Percentiles rank a stretch among this genome's conserved stretches.
phyloP scores from a whole-genome alignment of 2,797 vertebrate genomes.

The Rhodeus uyekii region DNA sequence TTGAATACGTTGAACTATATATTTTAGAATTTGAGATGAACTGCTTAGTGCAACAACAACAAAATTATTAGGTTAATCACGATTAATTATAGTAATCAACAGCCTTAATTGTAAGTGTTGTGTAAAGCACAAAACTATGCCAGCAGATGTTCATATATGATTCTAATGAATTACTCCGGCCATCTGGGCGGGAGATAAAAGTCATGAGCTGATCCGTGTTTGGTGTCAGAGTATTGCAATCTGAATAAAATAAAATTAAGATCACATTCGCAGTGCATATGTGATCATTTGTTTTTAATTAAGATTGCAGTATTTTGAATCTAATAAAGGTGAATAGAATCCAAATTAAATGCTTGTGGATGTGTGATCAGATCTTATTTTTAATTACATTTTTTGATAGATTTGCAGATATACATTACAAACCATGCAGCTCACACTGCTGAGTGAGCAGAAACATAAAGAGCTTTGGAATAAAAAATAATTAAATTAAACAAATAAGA shows the following conservation, averaged over 20 bases:
- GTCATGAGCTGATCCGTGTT: slow-evolving; percentile 22
- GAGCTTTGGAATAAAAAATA: slow-evolving; percentile 41
- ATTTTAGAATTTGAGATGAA: background rate
- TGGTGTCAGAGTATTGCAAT: slow-evolving; percentile 39
- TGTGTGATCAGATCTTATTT: background rate
- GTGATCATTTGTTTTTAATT: too few species aligned
- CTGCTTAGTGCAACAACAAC: too few species aligned
- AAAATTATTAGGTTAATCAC: background rate
- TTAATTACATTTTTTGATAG: too few species aligned
- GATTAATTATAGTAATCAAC: background rate
- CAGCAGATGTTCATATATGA: slow-evolving; percentile 3
- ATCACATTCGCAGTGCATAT: slow-evolving; percentile 27
- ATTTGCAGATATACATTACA: background rate
- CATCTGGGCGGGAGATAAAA: slow-evolving; percentile 43
- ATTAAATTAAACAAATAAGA: too few species aligned
- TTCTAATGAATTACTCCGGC: background rate
- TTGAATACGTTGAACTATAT: background rate
- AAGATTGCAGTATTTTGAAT: too few species aligned
- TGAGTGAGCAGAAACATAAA: slow-evolving; percentile 41
- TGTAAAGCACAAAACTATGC: background rate
- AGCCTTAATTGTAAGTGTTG: background rate
- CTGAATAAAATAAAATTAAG: slow-evolving; percentile 30
- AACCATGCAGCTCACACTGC: background rate
- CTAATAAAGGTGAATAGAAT: too few species aligned
- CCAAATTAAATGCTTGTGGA: too few species aligned